Conservation (phyloP, 2,113 vertebrate genomes). For the Elgaria multicarinata region DNA sequence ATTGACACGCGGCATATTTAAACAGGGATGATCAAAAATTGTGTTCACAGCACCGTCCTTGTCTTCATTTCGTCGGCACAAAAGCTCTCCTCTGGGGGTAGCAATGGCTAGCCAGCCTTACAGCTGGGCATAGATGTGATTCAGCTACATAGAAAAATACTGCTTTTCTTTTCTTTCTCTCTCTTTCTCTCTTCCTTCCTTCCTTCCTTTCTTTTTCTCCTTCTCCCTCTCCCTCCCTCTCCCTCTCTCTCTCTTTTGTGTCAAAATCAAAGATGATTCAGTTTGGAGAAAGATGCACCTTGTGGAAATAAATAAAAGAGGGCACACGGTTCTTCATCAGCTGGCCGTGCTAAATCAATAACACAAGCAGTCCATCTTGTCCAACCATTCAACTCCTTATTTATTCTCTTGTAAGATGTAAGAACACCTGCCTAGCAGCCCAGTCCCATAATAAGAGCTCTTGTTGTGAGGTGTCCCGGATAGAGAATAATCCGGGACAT, state of each 20-base stretch:
- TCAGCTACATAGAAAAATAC: constrained; percentile 63
- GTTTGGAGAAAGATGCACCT: constrained; percentile 75
- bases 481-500: constrained; percentile 32
- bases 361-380: constrained; percentile 61
- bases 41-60: constrained; percentile 35
- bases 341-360: constrained; percentile 70
- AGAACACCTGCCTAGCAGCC: constrained; percentile 59
- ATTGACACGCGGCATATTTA: constrained; percentile 60
- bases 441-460: constrained; percentile 53
- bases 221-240: constrained; percentile 23
- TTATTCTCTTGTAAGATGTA: constrained; percentile 47
- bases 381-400: constrained; percentile 50
- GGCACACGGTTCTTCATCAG: constrained; percentile 50
- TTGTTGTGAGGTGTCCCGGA: constrained; percentile 40
- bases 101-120: constrained; percentile 55
- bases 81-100: constrained; percentile 64
- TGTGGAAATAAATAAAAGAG: constrained; percentile 74
- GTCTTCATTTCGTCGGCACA: constrained; percentile 55
- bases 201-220: neutral
- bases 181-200: neutral
- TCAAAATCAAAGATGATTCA: constrained; percentile 75
- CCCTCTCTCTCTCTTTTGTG: constrained; percentile 18
- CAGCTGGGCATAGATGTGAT: constrained; percentile 63
- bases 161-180: constrained; percentile 11
- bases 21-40: constrained; percentile 66